Percentiles rank a stretch among this genome's conserved stretches.
phyloP scores from a whole-genome alignment of 2,113 vertebrate species.

The Tringa solitaria region DNA sequence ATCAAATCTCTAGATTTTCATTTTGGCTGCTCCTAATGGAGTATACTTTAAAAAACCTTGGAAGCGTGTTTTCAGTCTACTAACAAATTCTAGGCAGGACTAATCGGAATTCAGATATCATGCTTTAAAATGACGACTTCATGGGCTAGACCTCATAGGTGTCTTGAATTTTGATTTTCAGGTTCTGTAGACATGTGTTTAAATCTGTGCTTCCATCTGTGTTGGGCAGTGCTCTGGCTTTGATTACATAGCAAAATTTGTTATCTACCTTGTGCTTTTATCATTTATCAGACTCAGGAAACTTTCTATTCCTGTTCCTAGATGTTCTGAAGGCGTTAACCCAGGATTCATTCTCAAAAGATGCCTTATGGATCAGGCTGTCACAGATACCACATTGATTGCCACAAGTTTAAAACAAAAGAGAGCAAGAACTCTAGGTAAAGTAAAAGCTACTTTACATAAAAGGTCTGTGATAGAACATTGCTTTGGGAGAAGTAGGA shows the following conservation, averaged over 20 bases:
- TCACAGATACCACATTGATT: neutral
- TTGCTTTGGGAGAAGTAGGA: neutral
- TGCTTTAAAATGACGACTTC: neutral
- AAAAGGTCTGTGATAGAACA: neutral
- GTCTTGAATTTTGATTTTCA: neutral
- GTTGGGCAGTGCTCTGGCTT: neutral
- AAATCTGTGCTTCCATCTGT: neutral
- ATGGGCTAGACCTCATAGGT: neutral
- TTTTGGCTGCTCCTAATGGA: neutral
- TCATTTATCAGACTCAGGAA: neutral
- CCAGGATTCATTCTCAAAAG: neutral
- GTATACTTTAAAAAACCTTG: neutral
- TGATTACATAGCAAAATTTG: neutral
- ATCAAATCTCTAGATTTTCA: neutral
- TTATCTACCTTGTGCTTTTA: neutral
- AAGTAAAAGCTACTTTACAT: neutral
- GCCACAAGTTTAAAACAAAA: neutral
- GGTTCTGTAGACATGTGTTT: neutral
- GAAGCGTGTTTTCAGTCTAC: neutral
- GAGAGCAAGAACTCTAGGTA: neutral
- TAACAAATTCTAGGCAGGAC: neutral
- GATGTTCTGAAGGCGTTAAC: neutral
- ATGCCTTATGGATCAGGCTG: neutral
- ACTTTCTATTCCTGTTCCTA: neutral
- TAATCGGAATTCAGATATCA: neutral